Evolutionary conservation across 1,140 invertebrate genomes (phyloP), one percentile per base, ranked within the genome.

Genomic region (Drosophila pallidifrons): DNA sequence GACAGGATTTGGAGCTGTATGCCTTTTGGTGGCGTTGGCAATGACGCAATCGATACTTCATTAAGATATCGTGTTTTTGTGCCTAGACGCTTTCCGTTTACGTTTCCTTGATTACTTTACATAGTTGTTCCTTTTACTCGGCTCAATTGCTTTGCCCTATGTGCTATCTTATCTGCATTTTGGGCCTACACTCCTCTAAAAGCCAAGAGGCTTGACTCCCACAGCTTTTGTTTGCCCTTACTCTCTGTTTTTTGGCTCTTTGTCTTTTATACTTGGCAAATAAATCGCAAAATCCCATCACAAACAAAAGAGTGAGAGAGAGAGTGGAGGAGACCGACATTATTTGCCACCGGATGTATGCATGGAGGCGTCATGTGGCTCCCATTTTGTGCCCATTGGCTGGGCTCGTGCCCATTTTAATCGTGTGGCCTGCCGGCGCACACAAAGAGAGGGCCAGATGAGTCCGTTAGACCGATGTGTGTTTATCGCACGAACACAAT

Each of bases 21-120:
- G 63, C 63, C 70, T 66, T 73, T 73, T 73, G 70, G 70, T 73
- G 70, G 52, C 60, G 46, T 46, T 67, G 58, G 73, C 68, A 71
- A 58, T 75, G 71, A 63, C 65, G 79, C 85, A 91, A 91, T 91
- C 89, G 89, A 91, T 91, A 91, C 89, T 91, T 91, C 89, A 91
- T 91, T 91, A 91, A 91, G 89, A 91, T 91, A 91, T 91, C 83
- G 85, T 85, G 89, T 87, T 88, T 86, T 80, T 76, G 73, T 88
- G 83, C 83, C 81, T 88, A 89, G 89, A 85, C 83, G 81, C 77
- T 89, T 91, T 91, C 89, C 89, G 89, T 91, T 91, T 91, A 86
- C 88, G 89, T 91, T 91, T 91, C 85, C 89, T 87, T 91, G 89
- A 91, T 91, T 91, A 91, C 89, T 91, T 91, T 91, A 91, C 85